Percentiles rank a stretch among this genome's conserved stretches.
Conservation (phyloP, 2,797 vertebrate species). For the Micromesistius poutassou region DNA sequence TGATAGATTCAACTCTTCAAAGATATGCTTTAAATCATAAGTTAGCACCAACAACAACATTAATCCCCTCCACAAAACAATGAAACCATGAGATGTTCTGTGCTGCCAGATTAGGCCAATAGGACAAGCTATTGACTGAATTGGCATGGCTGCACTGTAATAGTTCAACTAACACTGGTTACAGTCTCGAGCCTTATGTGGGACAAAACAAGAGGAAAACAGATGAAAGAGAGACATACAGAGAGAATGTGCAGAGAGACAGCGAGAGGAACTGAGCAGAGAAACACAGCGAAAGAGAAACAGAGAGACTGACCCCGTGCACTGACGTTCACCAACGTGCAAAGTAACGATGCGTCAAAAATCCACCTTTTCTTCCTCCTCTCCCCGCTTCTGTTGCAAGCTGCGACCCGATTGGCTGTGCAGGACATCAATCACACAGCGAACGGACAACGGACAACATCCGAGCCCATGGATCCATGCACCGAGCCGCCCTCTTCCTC, state of each 20-base stretch:
- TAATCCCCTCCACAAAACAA: not conserved
- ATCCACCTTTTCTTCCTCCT: constrained; percentile 52
- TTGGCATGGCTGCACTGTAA: not conserved
- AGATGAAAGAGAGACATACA: constrained; percentile 10
- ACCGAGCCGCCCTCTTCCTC: constrained; percentile 56
- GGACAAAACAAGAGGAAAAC: constrained; percentile 25
- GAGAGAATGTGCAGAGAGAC: constrained; percentile 19
- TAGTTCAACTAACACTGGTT: not conserved
- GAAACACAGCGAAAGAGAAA: constrained; percentile 10
- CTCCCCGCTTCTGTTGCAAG: constrained; percentile 62
- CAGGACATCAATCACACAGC: constrained; percentile 77
- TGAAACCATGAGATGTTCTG: not conserved
- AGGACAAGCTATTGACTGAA: not conserved
- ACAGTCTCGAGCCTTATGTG: constrained; percentile 6
- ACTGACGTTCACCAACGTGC: constrained; percentile 34
- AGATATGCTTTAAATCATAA: not conserved
- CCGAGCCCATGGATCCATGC: constrained; percentile 75
- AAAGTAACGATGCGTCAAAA: constrained; percentile 55
- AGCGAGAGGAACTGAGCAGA: not conserved
- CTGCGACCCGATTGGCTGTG: constrained; percentile 70
- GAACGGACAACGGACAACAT: constrained; percentile 74
- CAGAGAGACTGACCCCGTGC: constrained; percentile 18
- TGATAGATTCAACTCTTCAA: not conserved
- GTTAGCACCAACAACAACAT: not conserved
- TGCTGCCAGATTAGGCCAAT: not conserved